Evolutionary conservation across 2,797 vertebrate genomes (phyloP), one percentile per base, ranked within the genome.

Genomic region (Parauchenoglanis ngamensis): DNA sequence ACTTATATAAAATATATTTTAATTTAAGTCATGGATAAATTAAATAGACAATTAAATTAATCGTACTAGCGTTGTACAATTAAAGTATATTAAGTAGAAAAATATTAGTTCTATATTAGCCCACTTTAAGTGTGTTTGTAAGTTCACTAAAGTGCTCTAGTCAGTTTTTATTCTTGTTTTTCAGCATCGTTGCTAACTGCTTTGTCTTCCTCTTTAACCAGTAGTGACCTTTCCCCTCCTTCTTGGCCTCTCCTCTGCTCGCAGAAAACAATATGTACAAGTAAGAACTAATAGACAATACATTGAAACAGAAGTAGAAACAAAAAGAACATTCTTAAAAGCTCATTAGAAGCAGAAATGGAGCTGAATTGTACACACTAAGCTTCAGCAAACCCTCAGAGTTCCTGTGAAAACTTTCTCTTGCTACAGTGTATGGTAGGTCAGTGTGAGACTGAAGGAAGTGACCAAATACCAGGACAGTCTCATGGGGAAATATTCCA

Each of bases 161-260:
- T 68, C 28, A 31, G 15, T 17, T 35, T 35, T 25, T 73, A 8
- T 75, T 49, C 19, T 25, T n/a, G 10, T n/a, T 46, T 12, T 49
- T 75, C 44, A 49, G 72, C 11, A 4, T 8, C 7, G 4, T 77
- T 77, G 49, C 75, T 56, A 52, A 21, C 49, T n/a, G 1, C 75
- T 77, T 77, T 46, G 46, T 77, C 75, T 77, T 77, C 49, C 75
- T 77, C 49, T 77, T 54, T 77, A 54, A 77, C 75, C 75, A 56
- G 7, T 31, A 19, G 1, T 76, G 17, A 54, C 75, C 73, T 76
- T 54, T 76, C 46, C 13, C 75, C 49, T 54, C 49, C 49, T 54
- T 54, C 46, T 28, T 54, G 12, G 46, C 73, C 46, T 54, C 49
- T 76, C 17, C n/a, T 77, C 75, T 31, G 75, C 28, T 77, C n/a